Percentiles rank a stretch among this genome's conserved stretches.
Evolutionary conservation across 2,797 vertebrate genomes (phyloP).

Genomic region (Thripadectes ignobilis): DNA sequence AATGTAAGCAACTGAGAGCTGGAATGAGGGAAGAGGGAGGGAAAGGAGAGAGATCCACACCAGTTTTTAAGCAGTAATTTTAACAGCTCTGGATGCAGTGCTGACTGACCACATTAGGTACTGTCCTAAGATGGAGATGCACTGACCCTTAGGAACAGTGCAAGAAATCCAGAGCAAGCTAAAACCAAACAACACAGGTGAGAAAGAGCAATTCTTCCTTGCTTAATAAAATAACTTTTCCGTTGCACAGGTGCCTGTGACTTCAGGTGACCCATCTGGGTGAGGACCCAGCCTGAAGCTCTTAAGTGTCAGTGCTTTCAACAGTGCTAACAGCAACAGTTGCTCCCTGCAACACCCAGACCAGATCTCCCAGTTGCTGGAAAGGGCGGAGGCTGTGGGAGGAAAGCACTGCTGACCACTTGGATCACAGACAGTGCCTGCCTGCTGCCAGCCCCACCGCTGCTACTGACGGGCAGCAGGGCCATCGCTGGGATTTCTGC

Average conservation of each 20-base stretch:
- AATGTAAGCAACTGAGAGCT: not conserved
- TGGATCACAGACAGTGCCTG: not conserved
- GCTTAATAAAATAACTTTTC: not conserved
- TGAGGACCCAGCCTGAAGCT: not conserved
- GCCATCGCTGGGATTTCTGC: not conserved
- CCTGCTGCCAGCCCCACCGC: not conserved
- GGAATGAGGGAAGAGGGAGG: not conserved
- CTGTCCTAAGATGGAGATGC: not conserved
- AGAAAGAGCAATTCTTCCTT: not conserved
- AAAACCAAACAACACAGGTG: not conserved
- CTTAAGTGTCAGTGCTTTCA: not conserved
- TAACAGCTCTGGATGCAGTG: not conserved
- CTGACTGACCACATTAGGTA: not conserved
- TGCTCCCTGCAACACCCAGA: rapidly evolving
- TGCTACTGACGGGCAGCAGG: not conserved
- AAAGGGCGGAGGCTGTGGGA: not conserved
- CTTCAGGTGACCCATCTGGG: not conserved
- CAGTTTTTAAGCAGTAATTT: not conserved
- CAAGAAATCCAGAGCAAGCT: not conserved
- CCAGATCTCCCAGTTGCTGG: rapidly evolving
- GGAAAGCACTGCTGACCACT: not conserved
- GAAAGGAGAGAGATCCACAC: not conserved
- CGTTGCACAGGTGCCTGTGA: not conserved
- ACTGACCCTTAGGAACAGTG: not conserved
- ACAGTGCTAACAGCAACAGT: not conserved